phyloP scores from a whole-genome alignment of 1,140 invertebrate species.

The Aphelinus certus region DNA sequence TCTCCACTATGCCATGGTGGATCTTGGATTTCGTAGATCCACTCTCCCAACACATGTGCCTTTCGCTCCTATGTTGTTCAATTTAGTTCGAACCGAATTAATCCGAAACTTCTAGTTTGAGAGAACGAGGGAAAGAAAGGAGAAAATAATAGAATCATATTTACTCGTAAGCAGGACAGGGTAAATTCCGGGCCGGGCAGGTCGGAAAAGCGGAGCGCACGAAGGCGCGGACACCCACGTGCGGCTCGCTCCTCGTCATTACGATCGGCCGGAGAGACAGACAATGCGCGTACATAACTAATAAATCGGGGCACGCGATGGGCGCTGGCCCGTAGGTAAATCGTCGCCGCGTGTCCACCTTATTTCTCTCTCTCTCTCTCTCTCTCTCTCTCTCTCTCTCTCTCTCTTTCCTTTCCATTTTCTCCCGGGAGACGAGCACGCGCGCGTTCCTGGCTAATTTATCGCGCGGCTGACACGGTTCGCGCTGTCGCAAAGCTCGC shows the following conservation, averaged over 20 bases:
- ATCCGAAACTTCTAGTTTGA: too few relatives aligned
- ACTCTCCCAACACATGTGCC: too few relatives aligned
- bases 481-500: conserved; percentile 9
- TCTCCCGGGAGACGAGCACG: not conserved
- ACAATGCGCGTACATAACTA: conserved; percentile 8
- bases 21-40: too few relatives aligned
- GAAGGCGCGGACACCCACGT: conserved; percentile 1
- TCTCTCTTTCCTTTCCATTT: too few relatives aligned
- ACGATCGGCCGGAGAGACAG: not conserved
- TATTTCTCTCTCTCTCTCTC: not conserved
- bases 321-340: too few relatives aligned
- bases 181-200: not conserved
- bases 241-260: not conserved
- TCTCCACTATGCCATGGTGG: too few relatives aligned
- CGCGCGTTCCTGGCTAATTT: conserved; percentile 2
- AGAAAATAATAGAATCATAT: not conserved
- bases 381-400: not conserved
- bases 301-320: conserved; percentile 7
- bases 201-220: not conserved
- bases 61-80: too few relatives aligned
- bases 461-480: conserved; percentile 27
- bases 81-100: too few relatives aligned
- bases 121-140: too few relatives aligned
- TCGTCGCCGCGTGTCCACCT: not conserved
- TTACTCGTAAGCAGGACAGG: conserved; percentile 1